Evolutionary conservation across 2,797 vertebrate species (phyloP).

Genomic region (Alcedo atthis): DNA sequence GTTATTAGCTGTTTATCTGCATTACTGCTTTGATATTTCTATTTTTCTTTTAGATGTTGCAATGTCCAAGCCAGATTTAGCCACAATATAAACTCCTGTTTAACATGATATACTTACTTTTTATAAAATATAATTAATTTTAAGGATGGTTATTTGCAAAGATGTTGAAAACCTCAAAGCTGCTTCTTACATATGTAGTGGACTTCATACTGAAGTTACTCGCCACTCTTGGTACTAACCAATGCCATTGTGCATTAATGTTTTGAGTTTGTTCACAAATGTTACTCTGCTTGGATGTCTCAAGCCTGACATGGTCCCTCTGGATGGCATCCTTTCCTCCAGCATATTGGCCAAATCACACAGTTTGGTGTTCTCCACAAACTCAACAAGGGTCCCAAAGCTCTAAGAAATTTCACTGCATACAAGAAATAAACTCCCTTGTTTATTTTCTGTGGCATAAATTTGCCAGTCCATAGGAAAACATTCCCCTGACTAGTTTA

Average conservation of each 20-base stretch:
- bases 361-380: no score
- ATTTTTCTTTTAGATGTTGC: background rate
- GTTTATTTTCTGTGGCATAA: background rate
- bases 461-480: background rate
- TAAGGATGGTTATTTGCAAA: constrained; percentile 3
- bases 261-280: background rate
- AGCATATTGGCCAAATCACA: no score
- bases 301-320: no score
- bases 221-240: background rate
- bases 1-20: background rate
- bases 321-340: no score
- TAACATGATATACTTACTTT: background rate
- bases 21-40: constrained; percentile 31
- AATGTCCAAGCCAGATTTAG: constrained; percentile 16
- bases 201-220: background rate
- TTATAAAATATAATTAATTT: background rate
- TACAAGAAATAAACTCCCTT: background rate
- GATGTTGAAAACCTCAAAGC: constrained; percentile 7
- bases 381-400: background rate
- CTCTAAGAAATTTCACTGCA: background rate
- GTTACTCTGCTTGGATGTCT: background rate
- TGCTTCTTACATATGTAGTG: background rate
- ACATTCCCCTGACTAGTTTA: background rate
- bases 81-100: background rate
- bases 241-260: background rate